Conservation (phyloP, 2,888 invertebrate species). For the Orchesella flavescens region DNA sequence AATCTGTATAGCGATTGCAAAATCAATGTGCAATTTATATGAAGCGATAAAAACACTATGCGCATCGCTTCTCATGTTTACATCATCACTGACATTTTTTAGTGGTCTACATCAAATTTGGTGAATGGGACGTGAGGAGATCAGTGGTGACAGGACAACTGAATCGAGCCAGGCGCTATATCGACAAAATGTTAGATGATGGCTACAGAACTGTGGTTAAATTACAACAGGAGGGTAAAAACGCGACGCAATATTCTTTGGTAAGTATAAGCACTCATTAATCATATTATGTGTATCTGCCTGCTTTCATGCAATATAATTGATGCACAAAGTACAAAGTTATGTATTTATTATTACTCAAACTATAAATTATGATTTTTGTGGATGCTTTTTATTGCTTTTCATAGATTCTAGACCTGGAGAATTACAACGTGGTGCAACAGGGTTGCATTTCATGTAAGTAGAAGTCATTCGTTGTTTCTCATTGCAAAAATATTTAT, state of each 20-base stretch:
- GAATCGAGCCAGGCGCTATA: constrained; percentile 39
- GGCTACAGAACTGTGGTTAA: constrained; percentile 37
- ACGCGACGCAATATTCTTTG: constrained; percentile 45
- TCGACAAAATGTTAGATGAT: constrained; percentile 54
- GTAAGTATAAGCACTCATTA: constrained; percentile 5
- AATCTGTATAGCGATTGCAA: background rate
- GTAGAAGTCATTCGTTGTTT: background rate
- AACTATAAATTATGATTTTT: background rate
- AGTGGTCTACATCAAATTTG: constrained; percentile 51
- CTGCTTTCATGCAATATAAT: no score
- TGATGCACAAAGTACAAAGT: no score
- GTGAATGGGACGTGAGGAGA: constrained; percentile 46
- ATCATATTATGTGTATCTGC: constrained; percentile 11
- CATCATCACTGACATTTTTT: background rate
- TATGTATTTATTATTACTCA: no score
- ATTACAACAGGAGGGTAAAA: constrained; percentile 44
- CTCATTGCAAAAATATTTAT: background rate
- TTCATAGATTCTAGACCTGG: constrained; percentile 37
- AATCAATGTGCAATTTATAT: background rate
- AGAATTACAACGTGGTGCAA: constrained; percentile 41
- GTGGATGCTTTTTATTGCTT: background rate
- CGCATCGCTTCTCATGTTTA: background rate
- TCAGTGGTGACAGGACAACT: constrained; percentile 39
- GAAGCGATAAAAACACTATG: background rate
- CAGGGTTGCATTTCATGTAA: constrained; percentile 50